A percentile compares a stretch with the other conserved stretches of the same genome.
Conservation (phyloP, 1,140 invertebrate species). For the Andricus grossulariae region DNA sequence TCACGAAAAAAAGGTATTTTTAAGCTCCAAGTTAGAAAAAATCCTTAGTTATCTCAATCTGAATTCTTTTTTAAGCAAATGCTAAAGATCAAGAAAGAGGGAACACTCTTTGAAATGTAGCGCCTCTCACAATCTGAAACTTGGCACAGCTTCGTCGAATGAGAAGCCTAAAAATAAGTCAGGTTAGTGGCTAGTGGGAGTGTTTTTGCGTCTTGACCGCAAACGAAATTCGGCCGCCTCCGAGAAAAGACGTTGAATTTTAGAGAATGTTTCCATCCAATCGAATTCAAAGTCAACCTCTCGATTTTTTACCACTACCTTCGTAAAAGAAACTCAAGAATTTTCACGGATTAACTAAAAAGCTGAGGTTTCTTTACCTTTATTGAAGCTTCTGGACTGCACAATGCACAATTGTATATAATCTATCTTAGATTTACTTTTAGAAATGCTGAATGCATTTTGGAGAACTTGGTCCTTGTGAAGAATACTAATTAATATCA, state of each 20-base stretch:
- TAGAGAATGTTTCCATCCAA: background rate
- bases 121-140: conserved; percentile 32
- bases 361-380: no score
- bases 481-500: conserved; percentile 22
- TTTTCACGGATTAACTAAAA: no score
- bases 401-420: background rate
- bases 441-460: background rate
- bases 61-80: background rate
- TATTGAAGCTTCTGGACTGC: no score
- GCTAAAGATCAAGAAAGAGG: conserved; percentile 3
- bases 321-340: no score
- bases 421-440: background rate
- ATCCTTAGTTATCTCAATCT: background rate
- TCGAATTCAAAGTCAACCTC: background rate
- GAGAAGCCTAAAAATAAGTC: conserved; percentile 51
- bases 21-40: no score
- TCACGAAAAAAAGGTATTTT: no score
- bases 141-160: conserved; percentile 41
- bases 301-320: no score
- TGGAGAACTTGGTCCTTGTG: conserved; percentile 3
- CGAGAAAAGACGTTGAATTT: background rate
- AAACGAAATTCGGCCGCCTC: background rate
- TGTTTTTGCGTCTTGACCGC: conserved; percentile 54
- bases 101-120: background rate
- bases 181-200: conserved; percentile 43